Base-by-base conservation (phyloP, 2,888 invertebrate genomes). In the Strigamia crassipes region DNA sequence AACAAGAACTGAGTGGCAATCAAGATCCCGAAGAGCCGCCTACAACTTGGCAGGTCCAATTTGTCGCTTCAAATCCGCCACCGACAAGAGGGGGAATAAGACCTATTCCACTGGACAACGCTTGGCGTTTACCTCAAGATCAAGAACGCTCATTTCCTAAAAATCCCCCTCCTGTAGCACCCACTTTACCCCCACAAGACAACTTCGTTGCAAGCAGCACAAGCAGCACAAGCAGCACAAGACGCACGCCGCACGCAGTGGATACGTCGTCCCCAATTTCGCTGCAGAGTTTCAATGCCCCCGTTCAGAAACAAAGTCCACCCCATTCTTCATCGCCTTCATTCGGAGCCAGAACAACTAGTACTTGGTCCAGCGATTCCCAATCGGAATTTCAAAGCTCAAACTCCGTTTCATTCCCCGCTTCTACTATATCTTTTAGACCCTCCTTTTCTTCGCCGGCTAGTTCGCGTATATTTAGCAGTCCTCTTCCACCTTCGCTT, bases 81-180 rank as follows among this genome's bases (percentile, higher is more conserved):
- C 56, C 61, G 0, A 56, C 46, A 13, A 18, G 21, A 21, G 23
- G 61, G 6, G 61, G 21, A 66, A 78, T 78, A n/a, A 8, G 61
- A 18, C 80, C 80, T 4, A 15, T 31, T 3, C 31, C 61, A n/a
- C 9, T 61, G 23, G 80, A 80, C 51, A 46, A 80, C 13, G 10
- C 27, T n/a, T 80, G 80, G 80, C 34, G 80, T 51, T 34, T 80
- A 12, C 27, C 41, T 10, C 41, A 34, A 41, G 80, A 80, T 31
- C 80, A 80, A 61, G 61, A 80, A 31, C 80, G 80, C 15, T 23
- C 80, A 15, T 80, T 80, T 27, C 80, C 80, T 31, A 46, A 38
- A 18, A 46, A 42, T 42, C 41, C 78, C 6, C 79, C 38, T 38
- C 78, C 31, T 12, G 1, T 13, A 38, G 79, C 41, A 12, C 79